These are phyloP conservation scores for Suricata suricatta DNA, from an alignment of 2,113 vertebrate genomes.

Conservation along the genomic window DNA sequence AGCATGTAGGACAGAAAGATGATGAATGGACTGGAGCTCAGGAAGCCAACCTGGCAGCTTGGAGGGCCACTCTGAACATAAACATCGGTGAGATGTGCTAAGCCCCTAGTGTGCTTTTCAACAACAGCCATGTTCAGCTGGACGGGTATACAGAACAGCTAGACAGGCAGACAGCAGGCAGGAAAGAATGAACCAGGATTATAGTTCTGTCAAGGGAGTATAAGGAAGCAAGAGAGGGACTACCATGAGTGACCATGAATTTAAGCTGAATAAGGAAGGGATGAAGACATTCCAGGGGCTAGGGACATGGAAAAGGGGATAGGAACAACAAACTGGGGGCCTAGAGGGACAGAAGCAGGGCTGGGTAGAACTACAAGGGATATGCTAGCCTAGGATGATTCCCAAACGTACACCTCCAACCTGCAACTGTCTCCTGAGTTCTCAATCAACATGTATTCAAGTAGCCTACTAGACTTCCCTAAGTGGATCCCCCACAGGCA, in stretches of 20 bases:
- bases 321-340: not conserved
- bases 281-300: not conserved
- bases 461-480: not conserved
- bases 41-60: not conserved
- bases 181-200: not conserved
- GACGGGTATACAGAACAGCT: not conserved
- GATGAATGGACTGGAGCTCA: not conserved
- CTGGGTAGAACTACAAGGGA: not conserved
- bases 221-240: not conserved
- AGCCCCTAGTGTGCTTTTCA: not conserved
- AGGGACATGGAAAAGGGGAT: not conserved
- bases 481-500: not conserved
- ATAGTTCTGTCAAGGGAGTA: not conserved
- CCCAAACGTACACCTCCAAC: not conserved
- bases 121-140: not conserved
- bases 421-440: not conserved
- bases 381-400: not conserved
- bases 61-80: not conserved
- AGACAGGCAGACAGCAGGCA: rapidly evolving
- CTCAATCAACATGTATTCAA: not conserved
- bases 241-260: not conserved
- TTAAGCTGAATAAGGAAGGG: not conserved
- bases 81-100: not conserved
- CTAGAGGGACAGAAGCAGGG: not conserved
- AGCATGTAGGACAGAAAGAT: not conserved